These are phyloP conservation scores for Drosophila nigricruria DNA, from an alignment of 2,888 invertebrate species.

Conservation along the genomic window DNA sequence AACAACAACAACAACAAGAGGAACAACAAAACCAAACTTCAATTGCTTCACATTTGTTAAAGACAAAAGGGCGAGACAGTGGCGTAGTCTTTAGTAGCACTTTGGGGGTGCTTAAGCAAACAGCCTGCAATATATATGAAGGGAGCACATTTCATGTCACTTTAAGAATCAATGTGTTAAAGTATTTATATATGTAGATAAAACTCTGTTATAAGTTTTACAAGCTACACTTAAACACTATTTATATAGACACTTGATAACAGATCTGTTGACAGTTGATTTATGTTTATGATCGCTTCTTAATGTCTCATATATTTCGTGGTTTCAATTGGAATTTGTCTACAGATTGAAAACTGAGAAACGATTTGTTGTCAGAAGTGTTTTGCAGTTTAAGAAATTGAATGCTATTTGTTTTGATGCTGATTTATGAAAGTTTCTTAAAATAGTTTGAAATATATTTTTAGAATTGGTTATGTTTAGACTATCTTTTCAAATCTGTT, in stretches of 20 bases:
- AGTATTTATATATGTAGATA: background rate
- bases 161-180: slow-evolving; percentile 3
- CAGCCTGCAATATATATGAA: background rate
- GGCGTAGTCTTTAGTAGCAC: slow-evolving; percentile 11
- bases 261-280: background rate
- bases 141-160: slow-evolving; percentile 1
- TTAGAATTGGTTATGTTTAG: too few species aligned
- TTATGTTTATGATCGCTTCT: background rate
- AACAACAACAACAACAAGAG: slow-evolving; percentile 36
- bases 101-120: slow-evolving; percentile 2
- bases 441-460: background rate
- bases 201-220: background rate
- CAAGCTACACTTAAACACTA: background rate
- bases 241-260: slow-evolving; percentile 1
- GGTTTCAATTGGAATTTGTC: background rate
- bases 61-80: slow-evolving; percentile 45
- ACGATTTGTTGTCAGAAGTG: background rate
- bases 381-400: background rate
- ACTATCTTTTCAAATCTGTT: too few species aligned
- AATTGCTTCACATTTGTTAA: slow-evolving; percentile 60
- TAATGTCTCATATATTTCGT: background rate
- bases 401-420: too few species aligned
- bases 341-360: background rate
- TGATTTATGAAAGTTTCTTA: background rate
- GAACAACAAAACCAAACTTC: slow-evolving; percentile 42